Conservation (phyloP, 2,113 vertebrate species). For the Canis aureus region DNA sequence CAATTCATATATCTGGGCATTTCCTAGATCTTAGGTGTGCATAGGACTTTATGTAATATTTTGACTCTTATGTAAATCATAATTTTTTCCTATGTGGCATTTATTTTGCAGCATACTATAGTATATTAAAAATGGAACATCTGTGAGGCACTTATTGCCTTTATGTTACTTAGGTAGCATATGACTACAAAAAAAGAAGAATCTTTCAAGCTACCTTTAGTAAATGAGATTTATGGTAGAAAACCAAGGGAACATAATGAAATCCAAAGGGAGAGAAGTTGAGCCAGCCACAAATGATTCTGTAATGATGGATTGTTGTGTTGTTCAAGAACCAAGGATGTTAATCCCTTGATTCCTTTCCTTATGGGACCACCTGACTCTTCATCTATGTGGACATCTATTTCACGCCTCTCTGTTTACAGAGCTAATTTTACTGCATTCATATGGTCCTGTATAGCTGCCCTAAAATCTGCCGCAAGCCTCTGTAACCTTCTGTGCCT, state of each 20-base stretch:
- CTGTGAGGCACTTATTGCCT: background rate
- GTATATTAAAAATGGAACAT: slow-evolving; percentile 11
- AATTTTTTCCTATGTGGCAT: background rate
- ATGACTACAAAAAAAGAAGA: background rate
- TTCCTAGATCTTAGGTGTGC: background rate
- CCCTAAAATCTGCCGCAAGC: background rate
- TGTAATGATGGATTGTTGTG: background rate
- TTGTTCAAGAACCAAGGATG: background rate
- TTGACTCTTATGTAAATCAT: background rate
- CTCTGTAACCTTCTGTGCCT: background rate
- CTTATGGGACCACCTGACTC: background rate
- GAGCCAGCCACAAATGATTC: background rate
- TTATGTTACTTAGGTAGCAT: background rate
- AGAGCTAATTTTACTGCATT: background rate
- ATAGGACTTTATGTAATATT: background rate
- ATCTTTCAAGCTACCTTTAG: background rate
- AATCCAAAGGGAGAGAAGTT: background rate
- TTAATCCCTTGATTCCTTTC: background rate
- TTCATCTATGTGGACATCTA: background rate
- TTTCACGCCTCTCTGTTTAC: background rate
- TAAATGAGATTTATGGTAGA: background rate
- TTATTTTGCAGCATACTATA: background rate
- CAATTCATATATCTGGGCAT: background rate
- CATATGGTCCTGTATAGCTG: background rate
- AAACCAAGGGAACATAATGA: background rate